These are phyloP conservation scores for Calyptommatus sinebrachiatus DNA, from an alignment of 2,113 vertebrate genomes.

Conservation along the genomic window DNA sequence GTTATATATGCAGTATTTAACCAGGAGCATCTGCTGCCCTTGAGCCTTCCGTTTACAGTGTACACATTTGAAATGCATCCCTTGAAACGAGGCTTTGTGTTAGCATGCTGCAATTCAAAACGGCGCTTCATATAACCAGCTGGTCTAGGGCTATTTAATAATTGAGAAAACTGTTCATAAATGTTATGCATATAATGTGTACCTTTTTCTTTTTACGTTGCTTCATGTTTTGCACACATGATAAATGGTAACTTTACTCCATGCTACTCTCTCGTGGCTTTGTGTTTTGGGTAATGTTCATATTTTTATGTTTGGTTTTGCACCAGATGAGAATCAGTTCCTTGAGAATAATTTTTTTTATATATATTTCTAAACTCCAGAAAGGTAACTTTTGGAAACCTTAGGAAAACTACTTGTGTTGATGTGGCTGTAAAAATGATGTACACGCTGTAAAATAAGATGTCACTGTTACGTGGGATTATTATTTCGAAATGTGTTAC, in stretches of 20 bases:
- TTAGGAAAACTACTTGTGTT: conserved; percentile 73
- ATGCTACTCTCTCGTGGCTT: conserved; percentile 77
- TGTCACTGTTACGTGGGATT: conserved; percentile 81
- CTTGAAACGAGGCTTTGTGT: conserved; percentile 77
- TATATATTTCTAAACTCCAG: conserved; percentile 78
- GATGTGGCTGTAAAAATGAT: conserved; percentile 83
- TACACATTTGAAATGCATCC: conserved; percentile 80
- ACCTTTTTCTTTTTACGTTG: conserved; percentile 77
- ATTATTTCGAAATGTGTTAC: conserved; percentile 83
- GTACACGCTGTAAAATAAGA: conserved; percentile 85
- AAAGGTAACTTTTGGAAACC: conserved; percentile 77
- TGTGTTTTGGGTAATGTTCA: conserved; percentile 77
- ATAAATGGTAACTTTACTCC: conserved; percentile 73
- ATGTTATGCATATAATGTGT: conserved; percentile 79
- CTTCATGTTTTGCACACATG: conserved; percentile 77
- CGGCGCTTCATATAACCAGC: conserved; percentile 77
- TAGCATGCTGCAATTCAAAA: conserved; percentile 81
- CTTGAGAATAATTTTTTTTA: conserved; percentile 79
- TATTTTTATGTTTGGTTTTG: conserved; percentile 69
- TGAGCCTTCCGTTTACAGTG: conserved; percentile 79
- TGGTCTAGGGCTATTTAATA: conserved; percentile 79
- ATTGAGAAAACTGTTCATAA: conserved; percentile 75
- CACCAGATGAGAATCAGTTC: conserved; percentile 82
- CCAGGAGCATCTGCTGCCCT: conserved; percentile 70
- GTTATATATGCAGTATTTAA: conserved; percentile 79